Conservation (phyloP, 2,113 vertebrate genomes). For the Apaloderma vittatum region DNA sequence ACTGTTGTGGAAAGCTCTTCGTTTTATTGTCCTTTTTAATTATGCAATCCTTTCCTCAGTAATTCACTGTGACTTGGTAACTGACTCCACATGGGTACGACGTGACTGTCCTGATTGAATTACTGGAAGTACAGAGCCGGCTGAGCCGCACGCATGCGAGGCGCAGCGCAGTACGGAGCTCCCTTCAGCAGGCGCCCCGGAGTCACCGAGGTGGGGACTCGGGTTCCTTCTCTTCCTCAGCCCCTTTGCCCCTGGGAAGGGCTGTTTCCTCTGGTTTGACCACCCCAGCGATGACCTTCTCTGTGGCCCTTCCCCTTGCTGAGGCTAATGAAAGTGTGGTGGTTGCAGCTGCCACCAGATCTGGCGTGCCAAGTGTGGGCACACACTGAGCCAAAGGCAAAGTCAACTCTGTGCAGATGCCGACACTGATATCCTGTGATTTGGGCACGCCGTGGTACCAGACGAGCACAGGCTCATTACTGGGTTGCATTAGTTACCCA, state of each 20-base stretch:
- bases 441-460: rapidly evolving
- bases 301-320: rapidly evolving
- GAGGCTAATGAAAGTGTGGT: not conserved
- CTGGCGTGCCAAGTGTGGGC: rapidly evolving
- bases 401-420: rapidly evolving
- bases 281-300: rapidly evolving
- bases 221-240: not conserved
- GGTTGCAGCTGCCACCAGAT: not conserved
- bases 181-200: rapidly evolving
- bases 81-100: constrained; percentile 69
- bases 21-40: constrained; percentile 71
- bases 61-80: constrained; percentile 71
- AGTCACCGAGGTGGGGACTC: rapidly evolving
- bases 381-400: not conserved
- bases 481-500: not conserved
- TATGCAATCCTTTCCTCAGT: constrained; percentile 69
- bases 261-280: rapidly evolving
- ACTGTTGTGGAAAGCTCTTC: constrained; percentile 63
- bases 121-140: constrained; percentile 36
- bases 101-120: constrained; percentile 71
- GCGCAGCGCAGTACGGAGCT: not conserved
- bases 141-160: not conserved
- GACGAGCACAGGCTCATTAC: rapidly evolving
- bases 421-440: rapidly evolving
- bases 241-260: not conserved